phyloP scores from a whole-genome alignment of 2,797 vertebrate species.

The Pseudotriccus pelzelni region DNA sequence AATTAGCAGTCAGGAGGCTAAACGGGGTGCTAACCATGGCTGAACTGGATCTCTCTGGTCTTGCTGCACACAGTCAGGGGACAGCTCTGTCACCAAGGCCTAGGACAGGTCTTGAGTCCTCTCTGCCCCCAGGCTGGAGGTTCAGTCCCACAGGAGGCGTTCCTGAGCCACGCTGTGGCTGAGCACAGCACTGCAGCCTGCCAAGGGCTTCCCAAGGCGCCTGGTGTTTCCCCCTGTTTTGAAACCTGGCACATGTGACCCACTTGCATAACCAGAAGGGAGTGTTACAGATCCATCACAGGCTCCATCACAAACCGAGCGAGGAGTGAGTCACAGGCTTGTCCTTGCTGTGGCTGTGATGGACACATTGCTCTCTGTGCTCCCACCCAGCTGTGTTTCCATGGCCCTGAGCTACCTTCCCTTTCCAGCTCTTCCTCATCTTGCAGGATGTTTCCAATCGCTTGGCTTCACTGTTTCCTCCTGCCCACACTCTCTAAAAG shows the following conservation, averaged over 20 bases:
- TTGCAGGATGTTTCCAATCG: not conserved
- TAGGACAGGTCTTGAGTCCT: not conserved
- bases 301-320: not conserved
- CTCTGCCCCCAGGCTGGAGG: not conserved
- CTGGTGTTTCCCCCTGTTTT: not conserved
- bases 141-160: not conserved
- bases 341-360: not conserved
- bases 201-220: not conserved
- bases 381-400: not conserved
- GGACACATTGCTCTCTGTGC: not conserved
- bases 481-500: not conserved
- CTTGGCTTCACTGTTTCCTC: not conserved
- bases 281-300: not conserved
- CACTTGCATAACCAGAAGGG: not conserved
- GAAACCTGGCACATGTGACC: not conserved
- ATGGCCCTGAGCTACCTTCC: not conserved
- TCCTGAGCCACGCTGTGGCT: conserved; percentile 19
- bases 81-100: not conserved
- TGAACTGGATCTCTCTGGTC: not conserved
- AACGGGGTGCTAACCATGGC: not conserved
- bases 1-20: not conserved
- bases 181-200: not conserved
- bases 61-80: not conserved
- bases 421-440: not conserved
- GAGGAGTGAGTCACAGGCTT: not conserved